Conservation (phyloP, 2,113 vertebrate species). For the Halcyon senegalensis region DNA sequence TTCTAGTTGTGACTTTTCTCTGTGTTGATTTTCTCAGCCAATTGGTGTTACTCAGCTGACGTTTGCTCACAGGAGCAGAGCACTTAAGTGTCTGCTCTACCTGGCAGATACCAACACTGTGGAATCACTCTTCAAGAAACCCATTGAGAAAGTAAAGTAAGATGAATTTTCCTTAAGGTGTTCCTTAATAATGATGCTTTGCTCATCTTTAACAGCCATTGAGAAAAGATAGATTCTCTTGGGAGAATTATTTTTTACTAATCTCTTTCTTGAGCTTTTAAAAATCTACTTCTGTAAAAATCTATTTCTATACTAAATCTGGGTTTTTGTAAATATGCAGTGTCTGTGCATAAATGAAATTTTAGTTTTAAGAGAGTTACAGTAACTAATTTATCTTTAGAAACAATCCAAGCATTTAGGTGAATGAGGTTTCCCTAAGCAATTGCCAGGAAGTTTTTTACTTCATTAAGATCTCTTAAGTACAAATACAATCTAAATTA, state of each 20-base stretch:
- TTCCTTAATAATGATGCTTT: background rate
- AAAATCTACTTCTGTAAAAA: background rate
- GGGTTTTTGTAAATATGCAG: background rate
- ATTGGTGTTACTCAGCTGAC: conserved; percentile 85
- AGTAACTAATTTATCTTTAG: background rate
- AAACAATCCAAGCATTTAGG: background rate
- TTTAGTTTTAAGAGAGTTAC: background rate
- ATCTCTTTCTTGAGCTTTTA: background rate
- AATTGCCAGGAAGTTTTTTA: background rate
- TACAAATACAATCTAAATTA: background rate
- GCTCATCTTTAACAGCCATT: background rate
- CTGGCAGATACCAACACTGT: conserved; percentile 83
- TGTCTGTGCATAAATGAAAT: background rate
- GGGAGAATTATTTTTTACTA: background rate
- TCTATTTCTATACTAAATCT: background rate
- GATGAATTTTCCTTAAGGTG: background rate
- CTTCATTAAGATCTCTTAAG: background rate
- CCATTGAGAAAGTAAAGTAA: conserved; percentile 86
- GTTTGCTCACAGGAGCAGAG: conserved; percentile 86
- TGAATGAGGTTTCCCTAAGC: background rate
- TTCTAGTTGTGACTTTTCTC: background rate
- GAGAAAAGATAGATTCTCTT: background rate
- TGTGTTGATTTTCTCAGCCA: conserved; percentile 66
- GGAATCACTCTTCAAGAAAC: conserved; percentile 85
- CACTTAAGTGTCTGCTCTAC: conserved; percentile 88